Evolutionary conservation across 2,888 invertebrate species (phyloP).

Genomic region (Clanis bilineata): DNA sequence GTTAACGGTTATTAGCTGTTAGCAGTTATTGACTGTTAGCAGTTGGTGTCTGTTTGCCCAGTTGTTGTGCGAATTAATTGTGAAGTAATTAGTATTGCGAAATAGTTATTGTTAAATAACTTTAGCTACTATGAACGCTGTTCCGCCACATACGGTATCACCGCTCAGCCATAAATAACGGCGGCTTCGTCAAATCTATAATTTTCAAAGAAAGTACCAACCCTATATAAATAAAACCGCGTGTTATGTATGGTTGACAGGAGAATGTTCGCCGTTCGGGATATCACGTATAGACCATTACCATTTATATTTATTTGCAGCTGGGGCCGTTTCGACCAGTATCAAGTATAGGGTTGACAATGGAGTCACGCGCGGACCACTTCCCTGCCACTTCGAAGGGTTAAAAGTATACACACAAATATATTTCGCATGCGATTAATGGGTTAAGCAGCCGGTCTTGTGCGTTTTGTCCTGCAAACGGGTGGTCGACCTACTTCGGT

Average conservation of each 20-base stretch:
- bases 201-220: conserved; percentile 23
- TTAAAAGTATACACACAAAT: conserved; percentile 15
- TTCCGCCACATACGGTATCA: no score
- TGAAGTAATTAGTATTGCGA: no score
- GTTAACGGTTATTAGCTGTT: no score
- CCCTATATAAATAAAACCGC: conserved; percentile 31
- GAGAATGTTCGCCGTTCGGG: conserved; percentile 26
- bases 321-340: conserved; percentile 36
- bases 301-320: conserved; percentile 52
- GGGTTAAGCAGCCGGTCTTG: conserved; percentile 1
- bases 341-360: conserved; percentile 45
- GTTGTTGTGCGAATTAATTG: no score
- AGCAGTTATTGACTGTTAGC: no score
- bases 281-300: conserved; percentile 50
- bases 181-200: no score
- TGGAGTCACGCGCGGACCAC: conserved; percentile 55
- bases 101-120: no score
- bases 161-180: no score
- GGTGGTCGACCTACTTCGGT: background rate
- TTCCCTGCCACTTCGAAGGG: conserved; percentile 26
- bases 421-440: conserved; percentile 1
- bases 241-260: conserved; percentile 36
- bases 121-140: no score
- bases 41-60: no score
- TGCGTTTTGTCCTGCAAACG: background rate